These are phyloP conservation scores for Macrostomum cliftonense DNA, from an alignment of 2,888 invertebrate species.

Conservation along the genomic window DNA sequence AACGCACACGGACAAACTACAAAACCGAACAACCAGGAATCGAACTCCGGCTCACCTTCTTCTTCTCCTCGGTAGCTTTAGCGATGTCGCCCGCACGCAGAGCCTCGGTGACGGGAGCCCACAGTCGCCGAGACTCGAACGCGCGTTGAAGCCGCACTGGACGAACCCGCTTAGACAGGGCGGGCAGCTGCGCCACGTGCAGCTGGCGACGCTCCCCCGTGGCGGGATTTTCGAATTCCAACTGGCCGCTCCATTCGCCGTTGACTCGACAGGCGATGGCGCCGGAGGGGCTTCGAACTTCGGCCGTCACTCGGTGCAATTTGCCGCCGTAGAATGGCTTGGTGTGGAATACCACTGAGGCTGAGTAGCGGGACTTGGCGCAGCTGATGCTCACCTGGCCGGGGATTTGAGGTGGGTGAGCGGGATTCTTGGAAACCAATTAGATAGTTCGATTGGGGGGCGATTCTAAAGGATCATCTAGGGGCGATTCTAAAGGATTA, in stretches of 20 bases:
- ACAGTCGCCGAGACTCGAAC: slow-evolving; percentile 40
- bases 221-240: slow-evolving; percentile 35
- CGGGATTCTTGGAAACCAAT: no score
- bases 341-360: slow-evolving; percentile 40
- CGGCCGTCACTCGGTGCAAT: slow-evolving; percentile 39
- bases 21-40: no score
- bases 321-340: slow-evolving; percentile 31
- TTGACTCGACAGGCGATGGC: slow-evolving; percentile 32
- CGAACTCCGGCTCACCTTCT: slow-evolving; percentile 2
- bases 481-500: no score
- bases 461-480: no score
- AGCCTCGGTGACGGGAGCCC: slow-evolving; percentile 40
- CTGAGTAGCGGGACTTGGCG: slow-evolving; percentile 33
- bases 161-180: slow-evolving; percentile 34
- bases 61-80: slow-evolving; percentile 38
- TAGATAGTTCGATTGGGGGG: no score
- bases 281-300: slow-evolving; percentile 36
- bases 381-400: slow-evolving; percentile 25
- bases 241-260: slow-evolving; percentile 40
- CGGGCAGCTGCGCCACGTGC: slow-evolving; percentile 21
- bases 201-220: slow-evolving; percentile 23
- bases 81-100: slow-evolving; percentile 34
- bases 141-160: slow-evolving; percentile 35
- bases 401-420: no score
- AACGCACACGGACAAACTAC: not conserved